A percentile compares a stretch with the other conserved stretches of the same genome.
Conservation (phyloP, 92 coral and sea anemone genomes). For the Parazoanthus swiftii region DNA sequence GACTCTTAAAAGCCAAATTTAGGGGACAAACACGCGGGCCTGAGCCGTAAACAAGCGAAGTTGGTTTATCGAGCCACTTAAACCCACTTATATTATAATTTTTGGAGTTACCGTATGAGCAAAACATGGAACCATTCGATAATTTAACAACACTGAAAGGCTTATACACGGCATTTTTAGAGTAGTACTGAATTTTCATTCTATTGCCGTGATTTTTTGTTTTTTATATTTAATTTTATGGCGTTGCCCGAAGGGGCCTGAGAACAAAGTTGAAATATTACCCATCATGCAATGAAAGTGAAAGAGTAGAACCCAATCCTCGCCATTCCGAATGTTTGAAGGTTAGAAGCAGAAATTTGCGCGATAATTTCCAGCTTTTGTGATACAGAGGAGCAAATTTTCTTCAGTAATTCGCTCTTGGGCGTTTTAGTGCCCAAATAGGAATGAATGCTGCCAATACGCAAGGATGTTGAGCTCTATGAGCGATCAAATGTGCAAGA, state of each 20-base stretch:
- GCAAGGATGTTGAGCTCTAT: constrained; percentile 87
- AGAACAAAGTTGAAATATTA: background rate
- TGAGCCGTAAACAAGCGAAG: too few relatives aligned
- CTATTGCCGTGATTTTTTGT: too few relatives aligned
- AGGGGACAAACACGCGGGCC: too few relatives aligned
- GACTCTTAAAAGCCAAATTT: too few relatives aligned
- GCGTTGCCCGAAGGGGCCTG: background rate
- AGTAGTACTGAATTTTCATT: too few relatives aligned
- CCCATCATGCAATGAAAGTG: constrained; percentile 17
- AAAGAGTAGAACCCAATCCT: constrained; percentile 29
- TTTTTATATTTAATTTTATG: too few relatives aligned
- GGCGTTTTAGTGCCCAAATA: constrained; percentile 73
- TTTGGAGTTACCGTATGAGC: too few relatives aligned
- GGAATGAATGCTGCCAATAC: constrained; percentile 99
- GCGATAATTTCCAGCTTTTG: constrained; percentile 7
- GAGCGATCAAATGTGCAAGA: constrained; percentile 73
- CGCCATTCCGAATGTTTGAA: constrained; percentile 15
- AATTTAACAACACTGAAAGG: too few relatives aligned
- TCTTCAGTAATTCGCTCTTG: constrained; percentile 42
- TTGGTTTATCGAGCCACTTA: too few relatives aligned
- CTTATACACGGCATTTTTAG: too few relatives aligned
- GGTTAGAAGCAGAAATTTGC: background rate
- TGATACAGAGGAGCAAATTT: constrained; percentile 3
- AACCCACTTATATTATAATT: too few relatives aligned
- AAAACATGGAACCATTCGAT: too few relatives aligned